Evolutionary conservation across 2,113 vertebrate species (phyloP), one percentile per base, ranked within the genome.

Genomic region (Lynx canadensis): DNA sequence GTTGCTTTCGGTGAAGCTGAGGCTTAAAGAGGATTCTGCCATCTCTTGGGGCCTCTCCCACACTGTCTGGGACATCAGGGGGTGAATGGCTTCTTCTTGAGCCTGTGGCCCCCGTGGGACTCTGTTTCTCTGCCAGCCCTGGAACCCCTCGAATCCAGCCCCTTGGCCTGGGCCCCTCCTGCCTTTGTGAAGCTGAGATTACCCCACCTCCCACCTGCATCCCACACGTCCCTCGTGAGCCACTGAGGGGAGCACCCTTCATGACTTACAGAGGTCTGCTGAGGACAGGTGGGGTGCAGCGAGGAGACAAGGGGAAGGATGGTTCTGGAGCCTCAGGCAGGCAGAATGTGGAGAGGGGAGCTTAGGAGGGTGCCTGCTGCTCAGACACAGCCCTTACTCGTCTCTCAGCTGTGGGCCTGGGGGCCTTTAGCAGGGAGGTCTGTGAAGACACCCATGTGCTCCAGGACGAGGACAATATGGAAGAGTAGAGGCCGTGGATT

Each of bases 331-430:
- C 41, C 78, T 71, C 9, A 3, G 31, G n/a, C 23, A 45, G 45
- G 19, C 1, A 1, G 80, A 36, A 14, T 18, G 23, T 66, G n/a
- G 88, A 81, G 83, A 83, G 41, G 33, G 50, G 3, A 11, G 29
- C n/a, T 71, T 9, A 31, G 80, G 80, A 31, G 83, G 57, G 45
- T 11, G 13, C 27, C 60, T 65, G 33, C 38, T 29, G 21, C 23
- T 55, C 3, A 27, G 36, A 38, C 23, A 2, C 31, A 36, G 52
- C 29, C n/a, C 5, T 0, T 0, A 7, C 29, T 41, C 0, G 0
- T 12, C 19, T 89, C 79, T 60, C 36, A 33, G 16, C 86, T 60
- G 41, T 16, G 41, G 71, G 55, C 33, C 73, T 5, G 48, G 65
- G 50, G 57, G 4, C 65, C 36, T 36, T 63, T 63, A 31, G 23